phyloP scores from a whole-genome alignment of 2,113 vertebrate species.

The Hassar affinis region DNA sequence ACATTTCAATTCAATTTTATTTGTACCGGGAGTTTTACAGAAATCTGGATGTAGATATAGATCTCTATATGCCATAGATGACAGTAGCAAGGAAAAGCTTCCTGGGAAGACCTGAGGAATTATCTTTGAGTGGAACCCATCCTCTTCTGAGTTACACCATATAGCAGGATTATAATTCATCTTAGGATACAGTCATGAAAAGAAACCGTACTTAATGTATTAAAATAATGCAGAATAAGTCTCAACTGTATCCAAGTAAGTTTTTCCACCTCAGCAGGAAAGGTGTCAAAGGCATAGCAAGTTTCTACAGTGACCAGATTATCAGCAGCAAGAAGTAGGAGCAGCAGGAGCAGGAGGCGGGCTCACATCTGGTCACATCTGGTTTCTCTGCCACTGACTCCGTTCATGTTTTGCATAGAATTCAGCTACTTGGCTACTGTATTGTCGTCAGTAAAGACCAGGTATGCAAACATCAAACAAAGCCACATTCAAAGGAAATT shows the following conservation, averaged over 20 bases:
- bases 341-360: not conserved
- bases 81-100: not conserved
- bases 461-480: not conserved
- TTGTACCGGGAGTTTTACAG: not conserved
- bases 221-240: not conserved
- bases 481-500: not conserved
- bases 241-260: not conserved
- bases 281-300: not conserved
- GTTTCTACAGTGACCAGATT: not conserved
- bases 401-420: not conserved
- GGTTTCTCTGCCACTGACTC: not conserved
- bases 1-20: too few species aligned
- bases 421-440: not conserved
- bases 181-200: not conserved
- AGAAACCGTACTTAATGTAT: not conserved
- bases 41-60: not conserved
- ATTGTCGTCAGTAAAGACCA: not conserved
- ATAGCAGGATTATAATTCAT: not conserved
- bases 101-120: not conserved
- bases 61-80: not conserved
- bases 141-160: not conserved
- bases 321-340: not conserved
- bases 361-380: not conserved
- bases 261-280: not conserved
- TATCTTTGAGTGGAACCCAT: not conserved